Evolutionary conservation across 2,888 invertebrate species (phyloP), one percentile per base, ranked within the genome.

Genomic region (Dusona sp.): DNA sequence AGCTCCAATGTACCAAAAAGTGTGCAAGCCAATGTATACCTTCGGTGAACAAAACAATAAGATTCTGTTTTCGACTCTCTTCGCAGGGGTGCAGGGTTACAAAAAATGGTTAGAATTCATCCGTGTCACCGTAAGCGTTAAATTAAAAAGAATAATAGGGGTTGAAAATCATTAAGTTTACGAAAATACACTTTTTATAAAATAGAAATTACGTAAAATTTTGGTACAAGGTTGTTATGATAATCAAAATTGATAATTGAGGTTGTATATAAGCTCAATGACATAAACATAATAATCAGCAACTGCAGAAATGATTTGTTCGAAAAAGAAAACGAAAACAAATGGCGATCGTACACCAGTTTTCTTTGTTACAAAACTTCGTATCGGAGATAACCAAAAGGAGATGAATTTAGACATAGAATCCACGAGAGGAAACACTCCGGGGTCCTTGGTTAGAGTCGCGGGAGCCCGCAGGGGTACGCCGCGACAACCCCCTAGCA

Each of bases 401-500:
- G 73, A 78, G 78, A 84, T 86, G 77, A 84, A 78, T 51, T 79
- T 84, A 74, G 70, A 61, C 65, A 38, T 64, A 90, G 91, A 90
- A 92, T 89, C 89, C 78, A 74, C 89, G 88, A 90, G 91, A 90
- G 91, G 91, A 91, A 90, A 91, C 91, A 88, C 91, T 90, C 90
- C 90, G 90, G 91, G 89, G 68, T 65, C 80, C 88, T 88, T 79
- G 90, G 91, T 87, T 86, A 86, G 88, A 93, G 93, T 90, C 90
- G 93, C 92, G 92, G 93, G 92, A 92, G 92, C 91, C 92, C 93
- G 92, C 92, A 93, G 91, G 93, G 91, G 92, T 93, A 89, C 93
- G 94, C 94, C 94, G 90, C 94, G 94, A 94, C 94, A 94, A 94
- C 93, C 93, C 93, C 94, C 93, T 93, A 92, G 94, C 94, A 94